Evolutionary conservation across 2,888 invertebrate genomes (phyloP).

Genomic region (Philereme vetulata): DNA sequence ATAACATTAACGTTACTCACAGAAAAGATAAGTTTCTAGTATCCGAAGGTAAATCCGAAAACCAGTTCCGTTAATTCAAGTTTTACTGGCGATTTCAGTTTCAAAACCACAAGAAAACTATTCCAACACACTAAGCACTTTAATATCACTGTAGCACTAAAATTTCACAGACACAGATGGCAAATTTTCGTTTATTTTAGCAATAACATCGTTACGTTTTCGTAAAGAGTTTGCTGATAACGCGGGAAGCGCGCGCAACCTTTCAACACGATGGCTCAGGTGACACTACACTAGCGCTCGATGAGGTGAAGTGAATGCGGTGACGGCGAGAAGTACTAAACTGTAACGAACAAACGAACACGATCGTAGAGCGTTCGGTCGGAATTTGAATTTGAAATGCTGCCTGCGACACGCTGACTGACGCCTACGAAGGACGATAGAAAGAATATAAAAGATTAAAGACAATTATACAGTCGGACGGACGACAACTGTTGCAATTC

Average conservation of each 20-base stretch:
- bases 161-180: constrained; percentile 61
- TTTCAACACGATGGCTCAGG: constrained; percentile 25
- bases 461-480: no score
- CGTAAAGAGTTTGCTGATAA: constrained; percentile 66
- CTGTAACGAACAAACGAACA: not conserved
- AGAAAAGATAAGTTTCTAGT: constrained; percentile 55
- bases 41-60: constrained; percentile 65
- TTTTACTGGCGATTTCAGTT: constrained; percentile 69
- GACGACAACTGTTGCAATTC: no score
- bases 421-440: constrained; percentile 1
- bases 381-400: constrained; percentile 34
- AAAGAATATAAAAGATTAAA: no score
- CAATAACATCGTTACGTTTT: constrained; percentile 62
- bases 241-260: constrained; percentile 29
- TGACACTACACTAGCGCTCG: constrained; percentile 44
- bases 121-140: constrained; percentile 54
- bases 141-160: constrained; percentile 55
- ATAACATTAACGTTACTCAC: constrained; percentile 68
- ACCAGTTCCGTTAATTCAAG: constrained; percentile 68
- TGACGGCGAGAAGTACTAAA: constrained; percentile 26
- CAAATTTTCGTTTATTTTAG: constrained; percentile 45
- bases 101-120: constrained; percentile 69
- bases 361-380: constrained; percentile 13
- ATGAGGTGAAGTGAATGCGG: constrained; percentile 9
- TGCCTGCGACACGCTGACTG: constrained; percentile 4